Percentiles rank a stretch among this genome's conserved stretches.
Evolutionary conservation across 1,140 invertebrate species (phyloP).

Genomic region (Drosophila bocqueti): DNA sequence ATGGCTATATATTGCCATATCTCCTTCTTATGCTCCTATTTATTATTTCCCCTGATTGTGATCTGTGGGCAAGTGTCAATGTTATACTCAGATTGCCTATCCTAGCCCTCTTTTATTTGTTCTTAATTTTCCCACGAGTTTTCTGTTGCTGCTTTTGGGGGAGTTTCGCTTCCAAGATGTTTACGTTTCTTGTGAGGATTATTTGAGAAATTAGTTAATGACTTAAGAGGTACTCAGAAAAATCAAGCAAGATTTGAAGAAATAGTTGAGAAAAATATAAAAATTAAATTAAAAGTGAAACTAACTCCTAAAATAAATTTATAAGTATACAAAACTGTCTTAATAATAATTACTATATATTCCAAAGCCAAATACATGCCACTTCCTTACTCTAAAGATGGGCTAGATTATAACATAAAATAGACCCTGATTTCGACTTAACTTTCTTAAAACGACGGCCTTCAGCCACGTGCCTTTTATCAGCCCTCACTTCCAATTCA

Average conservation of each 20-base stretch:
- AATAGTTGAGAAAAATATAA: not conserved
- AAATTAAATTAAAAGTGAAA: not conserved
- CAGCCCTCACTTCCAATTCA: slow-evolving; percentile 24
- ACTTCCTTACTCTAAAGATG: not conserved
- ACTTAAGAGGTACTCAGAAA: not conserved
- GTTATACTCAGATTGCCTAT: slow-evolving; percentile 16
- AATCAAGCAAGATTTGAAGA: not conserved
- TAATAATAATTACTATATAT: not conserved
- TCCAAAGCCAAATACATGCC: not conserved
- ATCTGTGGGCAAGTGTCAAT: slow-evolving; percentile 33
- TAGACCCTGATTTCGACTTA: no score
- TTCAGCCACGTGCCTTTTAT: slow-evolving; percentile 41
- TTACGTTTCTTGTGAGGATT: slow-evolving; percentile 12
- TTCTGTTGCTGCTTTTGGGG: not conserved
- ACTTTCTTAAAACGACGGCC: slow-evolving; percentile 10
- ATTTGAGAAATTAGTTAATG: slow-evolving; percentile 9
- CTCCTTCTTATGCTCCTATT: not conserved
- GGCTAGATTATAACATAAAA: not conserved
- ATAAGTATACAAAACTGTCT: not conserved
- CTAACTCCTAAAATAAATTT: not conserved
- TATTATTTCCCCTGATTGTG: slow-evolving; percentile 7
- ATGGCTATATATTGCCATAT: slow-evolving; percentile 9
- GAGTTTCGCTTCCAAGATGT: not conserved
- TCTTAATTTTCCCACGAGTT: slow-evolving; percentile 16
- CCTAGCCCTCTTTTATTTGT: slow-evolving; percentile 8